Evolutionary conservation across 2,113 vertebrate species (phyloP).

Genomic region (Platycercus adscitus): DNA sequence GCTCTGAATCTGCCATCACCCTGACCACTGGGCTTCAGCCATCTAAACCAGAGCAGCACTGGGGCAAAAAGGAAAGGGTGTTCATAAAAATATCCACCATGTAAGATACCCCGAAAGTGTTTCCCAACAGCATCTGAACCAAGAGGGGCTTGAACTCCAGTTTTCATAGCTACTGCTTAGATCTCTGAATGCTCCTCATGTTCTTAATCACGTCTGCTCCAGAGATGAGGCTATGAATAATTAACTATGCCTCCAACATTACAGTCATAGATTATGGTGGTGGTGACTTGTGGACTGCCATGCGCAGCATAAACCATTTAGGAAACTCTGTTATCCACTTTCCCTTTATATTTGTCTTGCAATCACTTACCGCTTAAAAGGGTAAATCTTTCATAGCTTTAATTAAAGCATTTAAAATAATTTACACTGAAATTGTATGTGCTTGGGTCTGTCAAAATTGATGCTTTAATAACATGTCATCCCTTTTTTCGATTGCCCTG

Average conservation of each 20-base stretch:
- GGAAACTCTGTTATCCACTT: constrained; percentile 78
- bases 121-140: constrained; percentile 62
- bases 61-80: not conserved
- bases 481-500: constrained; percentile 81
- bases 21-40: constrained; percentile 15
- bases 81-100: constrained; percentile 55
- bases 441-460: constrained; percentile 83
- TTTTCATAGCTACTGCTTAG: constrained; percentile 74
- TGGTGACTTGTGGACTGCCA: constrained; percentile 77
- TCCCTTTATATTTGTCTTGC: constrained; percentile 82
- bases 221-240: constrained; percentile 82
- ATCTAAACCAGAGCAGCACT: not conserved
- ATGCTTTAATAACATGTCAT: constrained; percentile 86
- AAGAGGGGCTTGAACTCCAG: constrained; percentile 61
- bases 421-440: constrained; percentile 83
- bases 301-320: constrained; percentile 78
- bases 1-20: not conserved
- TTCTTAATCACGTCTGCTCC: constrained; percentile 82
- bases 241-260: constrained; percentile 80
- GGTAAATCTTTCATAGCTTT: constrained; percentile 83
- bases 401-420: constrained; percentile 87
- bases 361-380: constrained; percentile 81
- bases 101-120: constrained; percentile 53
- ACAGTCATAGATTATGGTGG: constrained; percentile 77
- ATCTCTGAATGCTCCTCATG: constrained; percentile 76